Base-by-base conservation (phyloP, 2,797 vertebrate species). In the Clarias pachynema region DNA sequence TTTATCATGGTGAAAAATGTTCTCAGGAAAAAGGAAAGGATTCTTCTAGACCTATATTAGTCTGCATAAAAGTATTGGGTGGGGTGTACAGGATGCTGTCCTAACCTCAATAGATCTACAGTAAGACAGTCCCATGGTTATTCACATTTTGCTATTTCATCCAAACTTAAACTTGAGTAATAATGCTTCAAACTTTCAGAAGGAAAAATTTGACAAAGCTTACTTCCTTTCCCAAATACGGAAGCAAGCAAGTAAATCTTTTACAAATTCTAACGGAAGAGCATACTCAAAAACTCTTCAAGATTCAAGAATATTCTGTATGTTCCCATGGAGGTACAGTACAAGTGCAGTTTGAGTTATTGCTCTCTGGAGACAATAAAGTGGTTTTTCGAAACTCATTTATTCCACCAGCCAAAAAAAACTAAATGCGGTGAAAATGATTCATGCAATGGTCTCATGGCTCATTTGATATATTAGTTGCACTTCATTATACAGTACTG, bases 401-500 rank as follows among this genome's bases (percentile, higher is more conserved):
- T 79, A 62, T 79, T 62, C 59, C 59, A 37, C 75, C 22, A 12
- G 74, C 4, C 29, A 77, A 59, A 29, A 77, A 62, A 77, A 62
- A 0, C 53, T 77, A 57, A 57, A 77, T 57, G 9, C 75, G n/a
- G 16, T 60, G 20, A 16, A 40, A 40, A 60, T 79, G 75, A 79
- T 62, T 60, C 31, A n/a, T 79, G 57, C 57, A 15, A 79, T 16
- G 4, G 5, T 78, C 57, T 63, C 59, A 3, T 16, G 31, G 77
- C 34, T 44, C 2, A 24, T 26, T 62, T 62, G 34, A 79, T 79
- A 63, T 79, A 79, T 63, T 9, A 8, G 7, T 26, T 26, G 75
- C 75, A n/a, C 57, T 78, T 78, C 57, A n/a, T 78, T 78, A 78
- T 78, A 60, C 75, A 60, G 57, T 24, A 9, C 26, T 20, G 49